A percentile compares a stretch with the other conserved stretches of the same genome.
Evolutionary conservation across 2,888 invertebrate species (phyloP).

Genomic region (Steinernema scapterisci): DNA sequence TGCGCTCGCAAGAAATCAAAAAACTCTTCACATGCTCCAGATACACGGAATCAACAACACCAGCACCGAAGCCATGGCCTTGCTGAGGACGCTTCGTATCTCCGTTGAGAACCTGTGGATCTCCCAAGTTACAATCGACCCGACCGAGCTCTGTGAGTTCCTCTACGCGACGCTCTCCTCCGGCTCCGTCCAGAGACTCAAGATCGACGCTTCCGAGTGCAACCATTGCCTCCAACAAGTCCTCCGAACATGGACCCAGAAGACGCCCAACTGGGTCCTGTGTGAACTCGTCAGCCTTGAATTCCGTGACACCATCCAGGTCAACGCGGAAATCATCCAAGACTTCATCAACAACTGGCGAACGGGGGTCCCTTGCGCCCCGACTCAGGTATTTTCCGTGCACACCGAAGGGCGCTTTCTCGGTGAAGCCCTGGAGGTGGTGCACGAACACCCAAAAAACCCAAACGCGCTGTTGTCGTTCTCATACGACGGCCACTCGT

Average conservation of each 20-base stretch:
- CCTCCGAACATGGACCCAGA: not conserved
- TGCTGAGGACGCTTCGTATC: too few relatives aligned
- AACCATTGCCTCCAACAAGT: not conserved
- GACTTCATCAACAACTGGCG: not conserved
- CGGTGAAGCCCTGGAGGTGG: not conserved
- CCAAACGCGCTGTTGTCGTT: not conserved
- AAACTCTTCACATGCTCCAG: not conserved
- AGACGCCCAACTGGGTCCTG: not conserved
- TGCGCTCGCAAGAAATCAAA: not conserved
- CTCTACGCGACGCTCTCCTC: not conserved
- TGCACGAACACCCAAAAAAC: not conserved
- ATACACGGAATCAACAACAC: not conserved
- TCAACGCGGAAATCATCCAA: not conserved
- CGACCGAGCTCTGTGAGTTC: not conserved
- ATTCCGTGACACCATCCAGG: not conserved
- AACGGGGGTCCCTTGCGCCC: not conserved
- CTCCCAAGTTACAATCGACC: not conserved
- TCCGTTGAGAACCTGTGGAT: not conserved
- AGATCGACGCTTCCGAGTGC: not conserved
- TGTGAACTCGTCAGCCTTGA: not conserved
- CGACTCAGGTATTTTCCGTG: not conserved
- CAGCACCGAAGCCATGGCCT: not conserved
- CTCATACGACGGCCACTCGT: not conserved
- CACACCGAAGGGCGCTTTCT: not conserved
- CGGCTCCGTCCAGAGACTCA: not conserved